A percentile compares a stretch with the other conserved stretches of the same genome.
Evolutionary conservation across 2,113 vertebrate species (phyloP).

Genomic region (Columba livia): DNA sequence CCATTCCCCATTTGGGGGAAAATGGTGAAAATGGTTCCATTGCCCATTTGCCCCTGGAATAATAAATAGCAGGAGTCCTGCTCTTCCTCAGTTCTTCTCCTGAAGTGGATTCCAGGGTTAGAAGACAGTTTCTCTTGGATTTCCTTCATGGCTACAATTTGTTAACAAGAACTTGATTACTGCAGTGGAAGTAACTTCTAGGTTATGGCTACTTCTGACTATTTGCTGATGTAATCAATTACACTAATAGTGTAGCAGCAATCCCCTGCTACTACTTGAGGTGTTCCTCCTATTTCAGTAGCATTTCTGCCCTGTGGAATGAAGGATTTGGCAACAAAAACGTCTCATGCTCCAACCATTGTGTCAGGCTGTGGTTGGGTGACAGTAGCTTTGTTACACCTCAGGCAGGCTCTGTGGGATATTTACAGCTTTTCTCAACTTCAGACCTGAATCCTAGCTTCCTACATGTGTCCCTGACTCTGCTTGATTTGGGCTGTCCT

Average conservation of each 20-base stretch:
- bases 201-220: slow-evolving; percentile 45
- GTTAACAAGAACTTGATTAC: slow-evolving; percentile 31
- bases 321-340: background rate
- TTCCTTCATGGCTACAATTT: slow-evolving; percentile 14
- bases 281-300: background rate
- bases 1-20: background rate
- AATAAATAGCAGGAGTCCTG: background rate
- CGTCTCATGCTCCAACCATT: background rate
- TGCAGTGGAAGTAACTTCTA: background rate
- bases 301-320: background rate
- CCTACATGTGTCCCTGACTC: background rate
- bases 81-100: background rate
- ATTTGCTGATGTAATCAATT: slow-evolving; percentile 35
- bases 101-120: background rate
- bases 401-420: background rate
- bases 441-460: background rate
- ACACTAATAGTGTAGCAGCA: background rate
- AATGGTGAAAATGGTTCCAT: background rate
- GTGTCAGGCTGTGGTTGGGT: background rate
- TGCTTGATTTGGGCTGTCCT: background rate
- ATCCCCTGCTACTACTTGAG: background rate
- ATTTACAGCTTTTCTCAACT: background rate
- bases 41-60: background rate
- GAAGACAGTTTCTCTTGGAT: background rate
- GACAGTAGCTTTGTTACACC: background rate